A percentile compares a stretch with the other conserved stretches of the same genome.
These are phyloP conservation scores for Drosophila sp. DNA, from an alignment of 1,140 invertebrate genomes.

Conservation along the genomic window DNA sequence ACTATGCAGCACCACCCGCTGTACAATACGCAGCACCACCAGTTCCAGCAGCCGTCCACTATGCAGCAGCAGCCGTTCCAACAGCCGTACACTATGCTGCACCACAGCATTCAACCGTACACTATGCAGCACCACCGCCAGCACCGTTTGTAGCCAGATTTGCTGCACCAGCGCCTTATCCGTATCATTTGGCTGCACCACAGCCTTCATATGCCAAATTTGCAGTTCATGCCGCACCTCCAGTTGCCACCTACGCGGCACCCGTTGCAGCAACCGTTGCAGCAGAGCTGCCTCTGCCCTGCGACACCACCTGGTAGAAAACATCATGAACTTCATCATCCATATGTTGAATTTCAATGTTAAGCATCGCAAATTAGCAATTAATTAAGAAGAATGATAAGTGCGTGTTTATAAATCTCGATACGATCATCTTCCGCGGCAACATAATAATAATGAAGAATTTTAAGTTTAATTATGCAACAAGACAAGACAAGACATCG, in stretches of 20 bases:
- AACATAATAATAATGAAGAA: conserved; percentile 41
- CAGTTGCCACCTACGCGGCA: conserved; percentile 16
- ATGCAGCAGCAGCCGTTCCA: conserved; percentile 17
- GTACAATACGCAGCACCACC: conserved; percentile 43
- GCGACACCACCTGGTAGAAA: conserved; percentile 36
- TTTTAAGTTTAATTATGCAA: conserved; percentile 55
- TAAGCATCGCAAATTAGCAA: conserved; percentile 36
- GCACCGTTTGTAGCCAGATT: conserved; percentile 33
- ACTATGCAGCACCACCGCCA: conserved; percentile 28
- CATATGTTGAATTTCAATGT: conserved; percentile 14
- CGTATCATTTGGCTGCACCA: conserved; percentile 39
- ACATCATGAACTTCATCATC: conserved; percentile 3
- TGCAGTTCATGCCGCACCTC: conserved; percentile 25
- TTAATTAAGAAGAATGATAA: conserved; percentile 65
- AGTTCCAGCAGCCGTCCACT: conserved; percentile 13
- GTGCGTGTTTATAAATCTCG: conserved; percentile 23
- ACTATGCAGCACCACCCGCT: conserved; percentile 28
- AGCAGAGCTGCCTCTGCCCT: conserved; percentile 18
- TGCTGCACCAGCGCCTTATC: conserved; percentile 10
- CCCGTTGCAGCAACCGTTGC: not conserved
- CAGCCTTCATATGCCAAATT: not conserved
- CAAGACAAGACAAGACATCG: conserved; percentile 45
- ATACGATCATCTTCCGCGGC: conserved; percentile 44
- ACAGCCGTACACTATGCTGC: conserved; percentile 10
- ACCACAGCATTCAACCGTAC: conserved; percentile 5